Evolutionary conservation across 2,797 vertebrate genomes (phyloP).

Genomic region (Echiichthys vipera): DNA sequence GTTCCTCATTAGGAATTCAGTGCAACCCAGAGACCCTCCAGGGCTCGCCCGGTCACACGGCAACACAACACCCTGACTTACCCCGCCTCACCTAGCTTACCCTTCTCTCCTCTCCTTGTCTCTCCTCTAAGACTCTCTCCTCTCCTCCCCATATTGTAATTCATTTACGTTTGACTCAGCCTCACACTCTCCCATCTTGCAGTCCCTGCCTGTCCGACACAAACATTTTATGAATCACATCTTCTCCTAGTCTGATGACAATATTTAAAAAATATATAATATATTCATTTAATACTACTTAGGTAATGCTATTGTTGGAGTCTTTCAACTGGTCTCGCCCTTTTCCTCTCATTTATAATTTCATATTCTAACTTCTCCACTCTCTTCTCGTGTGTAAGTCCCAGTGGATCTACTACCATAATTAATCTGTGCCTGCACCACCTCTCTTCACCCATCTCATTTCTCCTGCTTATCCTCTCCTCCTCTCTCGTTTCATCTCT

Average conservation of each 20-base stretch:
- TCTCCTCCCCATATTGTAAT: slow-evolving; percentile 28
- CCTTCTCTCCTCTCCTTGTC: background rate
- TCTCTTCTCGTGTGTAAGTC: slow-evolving; percentile 33
- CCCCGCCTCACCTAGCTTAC: slow-evolving; percentile 24
- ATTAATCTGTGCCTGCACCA: slow-evolving; percentile 57
- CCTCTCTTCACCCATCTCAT: slow-evolving; percentile 35
- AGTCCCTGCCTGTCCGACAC: background rate
- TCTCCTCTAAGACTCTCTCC: slow-evolving; percentile 17
- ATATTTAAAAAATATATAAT: slow-evolving; percentile 3
- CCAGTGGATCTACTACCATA: slow-evolving; percentile 53
- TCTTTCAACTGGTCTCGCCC: slow-evolving; percentile 11
- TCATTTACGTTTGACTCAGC: slow-evolving; percentile 22
- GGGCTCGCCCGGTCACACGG: slow-evolving; percentile 37
- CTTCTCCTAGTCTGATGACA: slow-evolving; percentile 6
- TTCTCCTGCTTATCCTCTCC: slow-evolving; percentile 40
- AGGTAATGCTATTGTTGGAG: slow-evolving; percentile 4
- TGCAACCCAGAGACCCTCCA: slow-evolving; percentile 34
- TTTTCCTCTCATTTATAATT: slow-evolving; percentile 4
- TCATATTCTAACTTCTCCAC: background rate
- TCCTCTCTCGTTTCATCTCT: slow-evolving; percentile 51
- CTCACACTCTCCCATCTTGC: background rate
- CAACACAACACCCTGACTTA: slow-evolving; percentile 54
- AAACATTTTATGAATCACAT: slow-evolving; percentile 15
- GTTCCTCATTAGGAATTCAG: slow-evolving; percentile 72
- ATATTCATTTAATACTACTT: slow-evolving; percentile 14